Evolutionary conservation across 2,113 vertebrate genomes (phyloP), one percentile per base, ranked within the genome.

Genomic region (Hippoglossus stenolepis): DNA sequence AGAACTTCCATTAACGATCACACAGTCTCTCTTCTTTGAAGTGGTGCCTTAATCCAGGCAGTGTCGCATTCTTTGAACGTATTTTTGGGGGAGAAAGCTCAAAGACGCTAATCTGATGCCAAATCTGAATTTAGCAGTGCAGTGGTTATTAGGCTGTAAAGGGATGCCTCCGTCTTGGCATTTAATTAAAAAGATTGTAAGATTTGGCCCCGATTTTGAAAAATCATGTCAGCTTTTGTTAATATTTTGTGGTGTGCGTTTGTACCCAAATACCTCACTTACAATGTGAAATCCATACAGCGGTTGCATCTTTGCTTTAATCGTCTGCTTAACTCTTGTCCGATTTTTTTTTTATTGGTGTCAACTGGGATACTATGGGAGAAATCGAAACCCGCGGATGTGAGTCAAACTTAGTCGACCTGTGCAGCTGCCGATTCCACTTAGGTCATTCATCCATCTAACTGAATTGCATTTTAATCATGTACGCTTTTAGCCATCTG

Each of bases 401-500:
- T 84, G 65, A 76, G 75, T 56, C 78, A 66, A 70, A 64, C 66
- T 64, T 67, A 45, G 67, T 79, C 72, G 87, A 90, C 88, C 89
- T 90, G 85, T 54, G 66, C 71, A 79, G 77, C 69, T 86, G 90
- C 83, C 75, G 28, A 75, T 83, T 90, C 77, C 60, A 43, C 83
- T 93, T 83, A 87, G 80, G 74, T 71, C 73, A 86, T 84, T 82
- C 84, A 87, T 93, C 84, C 79, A 81, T 91, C 83, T 84, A 85
- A 92, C 86, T 88, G 75, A 92, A 92, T 88, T 89, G 84, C 78
- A 78, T 87, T 93, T 93, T 93, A 91, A 93, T 92, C 89, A 85
- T 87, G 82, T 77, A 68, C 85, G 80, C 90, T 84, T 92, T 93
- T 75, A 90, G 82, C 85, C 91, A 91, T 92, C 88, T 89, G 89